Evolutionary conservation across 2,888 invertebrate species (phyloP).

Genomic region (Phengaris alcon): DNA sequence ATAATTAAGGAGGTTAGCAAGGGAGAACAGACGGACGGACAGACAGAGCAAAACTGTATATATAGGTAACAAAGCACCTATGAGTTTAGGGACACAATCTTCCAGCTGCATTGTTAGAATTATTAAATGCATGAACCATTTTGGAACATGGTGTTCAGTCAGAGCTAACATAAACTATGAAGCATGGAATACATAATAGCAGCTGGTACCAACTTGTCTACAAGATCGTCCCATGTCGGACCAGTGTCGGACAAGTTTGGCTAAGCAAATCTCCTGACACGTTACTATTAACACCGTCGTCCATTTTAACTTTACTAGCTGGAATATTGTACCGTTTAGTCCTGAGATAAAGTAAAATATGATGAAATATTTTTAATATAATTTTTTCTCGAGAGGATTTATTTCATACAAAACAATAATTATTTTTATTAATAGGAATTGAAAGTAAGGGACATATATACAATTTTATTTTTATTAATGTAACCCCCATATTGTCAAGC

Average conservation of each 20-base stretch:
- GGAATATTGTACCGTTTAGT: not conserved
- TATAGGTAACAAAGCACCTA: too few relatives aligned
- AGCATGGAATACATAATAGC: constrained; percentile 5
- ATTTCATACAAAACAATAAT: too few relatives aligned
- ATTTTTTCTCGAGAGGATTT: too few relatives aligned
- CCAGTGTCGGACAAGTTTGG: constrained; percentile 8
- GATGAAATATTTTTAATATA: not conserved
- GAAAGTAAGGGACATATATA: too few relatives aligned
- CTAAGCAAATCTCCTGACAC: not conserved
- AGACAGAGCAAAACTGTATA: too few relatives aligned
- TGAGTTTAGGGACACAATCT: not conserved
- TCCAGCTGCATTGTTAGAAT: not conserved
- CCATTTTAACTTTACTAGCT: not conserved
- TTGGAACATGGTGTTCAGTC: not conserved
- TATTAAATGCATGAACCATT: not conserved
- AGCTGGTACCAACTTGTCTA: constrained; percentile 20
- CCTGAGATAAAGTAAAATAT: not conserved
- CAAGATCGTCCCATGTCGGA: constrained; percentile 23
- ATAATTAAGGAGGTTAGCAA: too few relatives aligned
- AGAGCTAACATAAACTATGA: constrained; percentile 10
- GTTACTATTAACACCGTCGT: not conserved
- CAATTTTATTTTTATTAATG: too few relatives aligned
- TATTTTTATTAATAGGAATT: too few relatives aligned
- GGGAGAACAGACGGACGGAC: too few relatives aligned
- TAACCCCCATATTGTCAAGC: too few relatives aligned